Conservation (phyloP, 2,797 vertebrate species). For the Kryptolebias ocellatus region DNA sequence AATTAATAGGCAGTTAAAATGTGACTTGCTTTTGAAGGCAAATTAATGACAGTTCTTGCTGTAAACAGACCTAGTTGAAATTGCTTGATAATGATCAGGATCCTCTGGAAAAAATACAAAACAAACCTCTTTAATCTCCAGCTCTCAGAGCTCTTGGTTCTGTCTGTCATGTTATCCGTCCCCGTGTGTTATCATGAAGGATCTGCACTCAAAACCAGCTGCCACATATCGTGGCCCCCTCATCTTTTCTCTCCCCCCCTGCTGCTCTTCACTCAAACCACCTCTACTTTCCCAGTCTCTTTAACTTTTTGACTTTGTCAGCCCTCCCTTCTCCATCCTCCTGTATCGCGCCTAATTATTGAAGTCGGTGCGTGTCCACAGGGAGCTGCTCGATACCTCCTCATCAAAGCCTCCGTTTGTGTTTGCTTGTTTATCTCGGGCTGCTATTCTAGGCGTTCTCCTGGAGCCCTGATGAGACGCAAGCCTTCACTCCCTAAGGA, state of each 20-base stretch:
- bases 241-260: background rate
- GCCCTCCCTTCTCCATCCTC: constrained; percentile 47
- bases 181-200: background rate
- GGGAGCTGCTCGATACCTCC: constrained; percentile 75
- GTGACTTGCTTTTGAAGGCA: too few species aligned
- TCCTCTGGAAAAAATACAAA: background rate
- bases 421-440: constrained; percentile 79
- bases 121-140: background rate
- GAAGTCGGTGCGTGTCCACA: constrained; percentile 62
- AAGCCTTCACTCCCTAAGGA: constrained; percentile 62
- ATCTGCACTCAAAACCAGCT: constrained; percentile 20
- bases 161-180: constrained; percentile 3
- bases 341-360: constrained; percentile 74
- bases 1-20: too few species aligned
- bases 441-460: constrained; percentile 79
- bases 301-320: constrained; percentile 70
- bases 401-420: constrained; percentile 81
- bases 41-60: too few species aligned
- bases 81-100: background rate
- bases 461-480: constrained; percentile 71
- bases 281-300: constrained; percentile 50
- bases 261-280: constrained; percentile 11
- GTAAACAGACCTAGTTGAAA: too few species aligned
- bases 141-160: constrained; percentile 1
- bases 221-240: constrained; percentile 2